Conservation (phyloP, 2,888 invertebrate genomes). For the Drosophila meridionalis region DNA sequence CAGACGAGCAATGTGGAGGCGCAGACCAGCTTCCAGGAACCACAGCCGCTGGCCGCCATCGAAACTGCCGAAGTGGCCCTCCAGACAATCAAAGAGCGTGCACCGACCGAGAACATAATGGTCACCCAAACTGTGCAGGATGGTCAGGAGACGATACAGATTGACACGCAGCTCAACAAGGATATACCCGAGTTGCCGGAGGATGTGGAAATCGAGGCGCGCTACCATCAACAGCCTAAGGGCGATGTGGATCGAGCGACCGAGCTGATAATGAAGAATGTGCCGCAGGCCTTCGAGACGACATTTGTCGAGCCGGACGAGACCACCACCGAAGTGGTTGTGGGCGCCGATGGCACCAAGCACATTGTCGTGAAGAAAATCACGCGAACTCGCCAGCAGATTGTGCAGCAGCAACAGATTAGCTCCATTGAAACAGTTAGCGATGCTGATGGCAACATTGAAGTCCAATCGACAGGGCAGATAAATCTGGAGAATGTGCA, state of each 20-base stretch:
- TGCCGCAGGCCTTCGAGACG: constrained; percentile 92
- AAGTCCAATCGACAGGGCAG: constrained; percentile 87
- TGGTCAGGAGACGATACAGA: constrained; percentile 90
- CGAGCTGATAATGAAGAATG: constrained; percentile 89
- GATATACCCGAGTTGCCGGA: constrained; percentile 86
- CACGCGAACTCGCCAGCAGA: constrained; percentile 89
- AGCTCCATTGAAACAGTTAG: constrained; percentile 86
- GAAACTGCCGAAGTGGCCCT: constrained; percentile 81
- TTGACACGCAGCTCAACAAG: constrained; percentile 88
- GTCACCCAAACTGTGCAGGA: constrained; percentile 88
- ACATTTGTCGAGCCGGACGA: constrained; percentile 93
- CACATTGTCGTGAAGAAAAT: constrained; percentile 91
- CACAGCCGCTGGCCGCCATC: constrained; percentile 40
- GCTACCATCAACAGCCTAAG: constrained; percentile 87
- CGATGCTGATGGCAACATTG: constrained; percentile 87
- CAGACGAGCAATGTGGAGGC: constrained; percentile 86
- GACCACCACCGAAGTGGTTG: constrained; percentile 91
- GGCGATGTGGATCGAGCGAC: constrained; percentile 87
- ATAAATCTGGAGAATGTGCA: constrained; percentile 87
- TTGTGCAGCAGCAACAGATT: constrained; percentile 87
- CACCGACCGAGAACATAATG: constrained; percentile 88
- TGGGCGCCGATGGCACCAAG: constrained; percentile 92
- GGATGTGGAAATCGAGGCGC: constrained; percentile 90
- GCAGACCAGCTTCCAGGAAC: constrained; percentile 86
- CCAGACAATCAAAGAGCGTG: constrained; percentile 84